phyloP scores from a whole-genome alignment of 1,140 invertebrate species.

The Alviniconcha marisindica region DNA sequence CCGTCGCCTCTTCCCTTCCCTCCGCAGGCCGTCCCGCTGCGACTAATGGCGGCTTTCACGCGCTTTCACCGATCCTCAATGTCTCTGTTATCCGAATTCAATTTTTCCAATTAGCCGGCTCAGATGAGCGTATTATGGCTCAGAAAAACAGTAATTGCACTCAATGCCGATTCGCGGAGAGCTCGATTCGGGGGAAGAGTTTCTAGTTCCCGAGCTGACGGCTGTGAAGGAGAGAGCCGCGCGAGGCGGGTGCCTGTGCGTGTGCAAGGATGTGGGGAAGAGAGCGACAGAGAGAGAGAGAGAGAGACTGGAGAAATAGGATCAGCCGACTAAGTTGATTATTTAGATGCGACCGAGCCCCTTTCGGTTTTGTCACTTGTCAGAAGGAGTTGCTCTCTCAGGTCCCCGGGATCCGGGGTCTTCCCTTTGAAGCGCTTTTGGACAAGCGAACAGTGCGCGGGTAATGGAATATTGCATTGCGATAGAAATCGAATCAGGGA shows the following conservation, averaged over 20 bases:
- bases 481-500: slow-evolving; percentile 42
- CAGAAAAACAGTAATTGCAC: slow-evolving; percentile 50
- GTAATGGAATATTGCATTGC: slow-evolving; percentile 45
- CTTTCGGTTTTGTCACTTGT: slow-evolving; percentile 40
- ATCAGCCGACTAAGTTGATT: slow-evolving; percentile 30
- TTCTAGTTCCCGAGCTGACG: not conserved
- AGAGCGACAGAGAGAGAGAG: not conserved
- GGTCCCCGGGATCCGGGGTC: not conserved
- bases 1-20: slow-evolving; percentile 23
- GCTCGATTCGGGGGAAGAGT: slow-evolving; percentile 1
- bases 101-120: slow-evolving; percentile 50
- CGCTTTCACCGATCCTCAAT: slow-evolving; percentile 38
- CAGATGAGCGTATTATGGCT: slow-evolving; percentile 45
- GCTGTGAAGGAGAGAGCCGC: not conserved
- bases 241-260: not conserved
- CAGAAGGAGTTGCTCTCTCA: slow-evolving; percentile 35
- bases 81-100: slow-evolving; percentile 47
- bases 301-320: slow-evolving; percentile 3
- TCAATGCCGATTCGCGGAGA: slow-evolving; percentile 41
- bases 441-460: slow-evolving; percentile 36
- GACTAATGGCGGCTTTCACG: slow-evolving; percentile 45
- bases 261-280: not conserved
- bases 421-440: slow-evolving; percentile 33
- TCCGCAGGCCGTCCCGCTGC: slow-evolving; percentile 21
- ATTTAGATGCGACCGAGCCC: slow-evolving; percentile 40